Conservation (phyloP, 2,113 vertebrate genomes). For the Polyodon spathula region DNA sequence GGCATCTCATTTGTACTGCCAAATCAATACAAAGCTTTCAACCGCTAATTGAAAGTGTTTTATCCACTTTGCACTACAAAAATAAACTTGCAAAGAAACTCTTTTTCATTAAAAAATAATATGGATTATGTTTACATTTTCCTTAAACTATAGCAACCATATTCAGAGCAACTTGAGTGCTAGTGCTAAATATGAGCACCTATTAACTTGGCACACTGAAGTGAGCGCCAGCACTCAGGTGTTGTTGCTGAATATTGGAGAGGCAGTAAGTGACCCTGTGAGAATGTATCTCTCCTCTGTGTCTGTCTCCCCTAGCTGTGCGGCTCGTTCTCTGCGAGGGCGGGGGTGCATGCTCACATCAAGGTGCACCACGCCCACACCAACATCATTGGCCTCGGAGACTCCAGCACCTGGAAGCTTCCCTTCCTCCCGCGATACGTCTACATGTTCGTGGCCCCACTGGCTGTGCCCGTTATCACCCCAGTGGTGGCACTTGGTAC, state of each 20-base stretch:
- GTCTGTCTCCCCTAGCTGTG: constrained; percentile 62
- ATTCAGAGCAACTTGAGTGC: no score
- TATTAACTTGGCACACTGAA: no score
- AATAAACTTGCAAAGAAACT: no score
- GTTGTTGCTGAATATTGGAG: not conserved
- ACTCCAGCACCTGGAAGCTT: constrained; percentile 83
- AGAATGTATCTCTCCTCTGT: constrained; percentile 6
- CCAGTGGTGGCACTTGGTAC: constrained; percentile 74
- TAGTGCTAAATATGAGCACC: no score
- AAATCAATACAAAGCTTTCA: no score
- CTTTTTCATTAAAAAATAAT: no score
- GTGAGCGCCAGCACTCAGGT: no score
- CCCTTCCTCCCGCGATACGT: constrained; percentile 66
- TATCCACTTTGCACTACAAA: no score
- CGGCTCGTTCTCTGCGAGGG: constrained; percentile 64
- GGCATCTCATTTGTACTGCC: no score
- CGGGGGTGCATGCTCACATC: constrained; percentile 64
- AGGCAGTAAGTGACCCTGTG: not conserved
- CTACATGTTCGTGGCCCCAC: constrained; percentile 81
- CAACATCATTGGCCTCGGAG: constrained; percentile 78
- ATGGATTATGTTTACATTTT: no score
- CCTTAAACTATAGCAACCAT: no score
- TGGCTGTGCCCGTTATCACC: constrained; percentile 70
- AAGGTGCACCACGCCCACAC: constrained; percentile 87
- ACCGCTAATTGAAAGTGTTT: no score